Evolutionary conservation across 2,888 invertebrate species (phyloP), one percentile per base, ranked within the genome.

Genomic region (Dinocampus coccinellae): DNA sequence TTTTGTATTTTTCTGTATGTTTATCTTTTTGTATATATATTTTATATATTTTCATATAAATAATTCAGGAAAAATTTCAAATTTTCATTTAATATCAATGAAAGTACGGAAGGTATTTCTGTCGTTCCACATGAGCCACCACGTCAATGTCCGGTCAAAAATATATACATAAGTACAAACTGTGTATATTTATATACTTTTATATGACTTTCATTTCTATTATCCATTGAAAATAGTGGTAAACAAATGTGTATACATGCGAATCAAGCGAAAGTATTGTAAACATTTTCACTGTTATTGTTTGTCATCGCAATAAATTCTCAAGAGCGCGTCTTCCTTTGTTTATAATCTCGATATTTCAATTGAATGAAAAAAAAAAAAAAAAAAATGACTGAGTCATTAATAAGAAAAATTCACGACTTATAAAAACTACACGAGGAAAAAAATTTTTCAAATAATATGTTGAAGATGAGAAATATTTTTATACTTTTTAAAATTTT

Each of bases 111-210:
- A 75, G 72, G 65, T 26, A 62, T 62, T 60, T 42, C 65, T 65
- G 70, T 73, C 74, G 75, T 76, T 76, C 70, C 75, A 66, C 75
- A 55, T 65, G 74, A 76, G 64, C 66, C 66, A 69, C 52, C 74
- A 62, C 72, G 75, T 63, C 63, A 70, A 72, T 62, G 72, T 69
- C 36, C 22, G 16, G 16, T 16, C 20, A 29, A 60, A 1, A 60
- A 36, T 20, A 60, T 20, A 34, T 52, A n/a, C 33, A 20, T 39
- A 20, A 20, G 22, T 6, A 52, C 6, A 61, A n/a, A n/a, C n/a
- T 39, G 47, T 29, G n/a, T 53, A 34, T 36, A 58, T 60, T 36
- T 24, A 33, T 7, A 60, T 58, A 66, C 1, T 29, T 53, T 53
- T 62, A 3, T 67, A n/a, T 29, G n/a, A 24, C 66, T 70, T 70